Evolutionary conservation across 2,797 vertebrate species (phyloP).

Genomic region (Helicolenus hilgendorfi): DNA sequence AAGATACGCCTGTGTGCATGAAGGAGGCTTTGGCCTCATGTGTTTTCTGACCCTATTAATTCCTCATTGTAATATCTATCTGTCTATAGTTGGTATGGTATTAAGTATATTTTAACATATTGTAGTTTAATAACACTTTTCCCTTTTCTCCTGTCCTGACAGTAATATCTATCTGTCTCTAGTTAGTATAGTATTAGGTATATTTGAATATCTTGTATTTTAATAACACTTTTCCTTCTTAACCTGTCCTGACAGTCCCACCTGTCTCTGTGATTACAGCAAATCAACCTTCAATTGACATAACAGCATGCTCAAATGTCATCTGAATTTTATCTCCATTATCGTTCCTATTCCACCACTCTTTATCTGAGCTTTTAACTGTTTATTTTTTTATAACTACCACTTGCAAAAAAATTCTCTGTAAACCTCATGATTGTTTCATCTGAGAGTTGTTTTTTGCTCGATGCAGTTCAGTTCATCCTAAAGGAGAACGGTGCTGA

Average conservation of each 20-base stretch:
- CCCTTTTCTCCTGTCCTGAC: neutral
- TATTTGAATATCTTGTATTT: neutral
- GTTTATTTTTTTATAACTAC: neutral
- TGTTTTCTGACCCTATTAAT: conserved; percentile 75
- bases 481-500: neutral
- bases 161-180: neutral
- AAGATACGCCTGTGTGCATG: conserved; percentile 78
- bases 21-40: conserved; percentile 60
- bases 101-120: neutral
- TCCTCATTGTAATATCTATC: conserved; percentile 23
- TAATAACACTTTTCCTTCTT: neutral
- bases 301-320: neutral
- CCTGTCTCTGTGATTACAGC: neutral
- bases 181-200: neutral
- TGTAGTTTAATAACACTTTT: neutral
- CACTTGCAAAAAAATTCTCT: neutral
- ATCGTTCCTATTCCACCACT: neutral
- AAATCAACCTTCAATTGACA: neutral
- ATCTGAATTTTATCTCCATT: neutral
- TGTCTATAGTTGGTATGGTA: neutral
- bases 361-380: neutral
- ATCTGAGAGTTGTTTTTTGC: neutral
- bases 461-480: conserved; percentile 1
- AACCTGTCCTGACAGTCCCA: neutral
- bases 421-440: neutral